phyloP scores from a whole-genome alignment of 2,888 invertebrate genomes.

The Branchellion lobata region DNA sequence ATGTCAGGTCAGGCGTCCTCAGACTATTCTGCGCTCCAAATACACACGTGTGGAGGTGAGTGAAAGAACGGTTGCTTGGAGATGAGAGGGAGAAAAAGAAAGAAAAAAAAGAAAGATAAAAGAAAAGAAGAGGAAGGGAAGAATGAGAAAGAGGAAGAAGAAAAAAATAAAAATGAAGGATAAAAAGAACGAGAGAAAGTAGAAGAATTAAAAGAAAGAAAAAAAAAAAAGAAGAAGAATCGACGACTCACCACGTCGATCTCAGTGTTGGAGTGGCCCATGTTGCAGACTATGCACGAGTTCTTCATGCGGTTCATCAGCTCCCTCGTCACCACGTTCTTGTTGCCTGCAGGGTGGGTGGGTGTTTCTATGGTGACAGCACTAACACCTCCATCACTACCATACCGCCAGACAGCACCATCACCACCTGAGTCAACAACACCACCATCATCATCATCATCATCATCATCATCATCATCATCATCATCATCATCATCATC shows the following conservation, averaged over 20 bases:
- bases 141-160: too few species aligned
- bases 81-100: not conserved
- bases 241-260: slow-evolving; percentile 58
- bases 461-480: slow-evolving; percentile 31
- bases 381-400: slow-evolving; percentile 17
- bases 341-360: slow-evolving; percentile 66
- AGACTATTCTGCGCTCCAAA: slow-evolving; percentile 66
- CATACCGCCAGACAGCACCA: slow-evolving; percentile 25
- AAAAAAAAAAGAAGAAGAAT: too few species aligned
- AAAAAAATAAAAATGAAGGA: too few species aligned
- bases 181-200: not conserved
- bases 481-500: slow-evolving; percentile 38
- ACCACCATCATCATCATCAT: slow-evolving; percentile 5
- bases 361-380: not conserved
- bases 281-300: slow-evolving; percentile 96
- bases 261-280: slow-evolving; percentile 98
- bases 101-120: not conserved
- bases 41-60: slow-evolving; percentile 33
- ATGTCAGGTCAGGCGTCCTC: slow-evolving; percentile 87
- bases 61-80: not conserved
- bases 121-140: not conserved
- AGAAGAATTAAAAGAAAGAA: too few species aligned
- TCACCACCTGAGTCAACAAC: slow-evolving; percentile 1
- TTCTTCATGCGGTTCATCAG: slow-evolving; percentile 91
- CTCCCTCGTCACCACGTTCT: slow-evolving; percentile 79